Percentiles rank a stretch among this genome's conserved stretches.
Evolutionary conservation across 1,140 invertebrate genomes (phyloP).

Genomic region (Ladona fulva): DNA sequence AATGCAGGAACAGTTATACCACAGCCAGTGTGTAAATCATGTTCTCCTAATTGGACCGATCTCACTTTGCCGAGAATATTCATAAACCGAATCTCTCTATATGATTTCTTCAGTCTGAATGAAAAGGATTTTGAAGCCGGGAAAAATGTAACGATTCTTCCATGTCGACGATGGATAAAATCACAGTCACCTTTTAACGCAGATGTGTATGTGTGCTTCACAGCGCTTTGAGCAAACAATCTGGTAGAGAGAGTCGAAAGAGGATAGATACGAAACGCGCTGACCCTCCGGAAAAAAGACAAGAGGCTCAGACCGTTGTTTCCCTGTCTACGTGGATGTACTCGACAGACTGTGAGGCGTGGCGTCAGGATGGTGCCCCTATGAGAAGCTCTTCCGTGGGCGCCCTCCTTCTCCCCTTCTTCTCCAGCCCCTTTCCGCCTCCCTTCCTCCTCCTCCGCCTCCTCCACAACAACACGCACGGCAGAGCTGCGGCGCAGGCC

Average conservation of each 20-base stretch:
- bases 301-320: constrained; percentile 59
- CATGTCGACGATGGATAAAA: too few species aligned
- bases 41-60: too few species aligned
- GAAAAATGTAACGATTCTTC: too few species aligned
- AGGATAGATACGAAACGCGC: not conserved
- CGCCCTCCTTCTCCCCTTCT: constrained; percentile 35
- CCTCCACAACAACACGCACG: constrained; percentile 34
- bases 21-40: too few species aligned
- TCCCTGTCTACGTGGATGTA: constrained; percentile 81
- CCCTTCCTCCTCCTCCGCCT: constrained; percentile 46
- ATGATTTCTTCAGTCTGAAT: too few species aligned
- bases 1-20: too few species aligned
- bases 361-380: constrained; percentile 64
- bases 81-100: too few species aligned
- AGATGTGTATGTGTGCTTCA: not conserved
- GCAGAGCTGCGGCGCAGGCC: constrained; percentile 41
- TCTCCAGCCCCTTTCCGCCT: constrained; percentile 40
- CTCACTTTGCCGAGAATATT: too few species aligned
- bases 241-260: not conserved
- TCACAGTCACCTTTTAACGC: not conserved
- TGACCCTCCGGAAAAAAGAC: not conserved
- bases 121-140: too few species aligned
- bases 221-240: not conserved
- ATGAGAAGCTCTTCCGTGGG: constrained; percentile 48
- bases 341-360: constrained; percentile 69